phyloP scores from a whole-genome alignment of 2,797 vertebrate species.

The Otolemur crassicaudatus region DNA sequence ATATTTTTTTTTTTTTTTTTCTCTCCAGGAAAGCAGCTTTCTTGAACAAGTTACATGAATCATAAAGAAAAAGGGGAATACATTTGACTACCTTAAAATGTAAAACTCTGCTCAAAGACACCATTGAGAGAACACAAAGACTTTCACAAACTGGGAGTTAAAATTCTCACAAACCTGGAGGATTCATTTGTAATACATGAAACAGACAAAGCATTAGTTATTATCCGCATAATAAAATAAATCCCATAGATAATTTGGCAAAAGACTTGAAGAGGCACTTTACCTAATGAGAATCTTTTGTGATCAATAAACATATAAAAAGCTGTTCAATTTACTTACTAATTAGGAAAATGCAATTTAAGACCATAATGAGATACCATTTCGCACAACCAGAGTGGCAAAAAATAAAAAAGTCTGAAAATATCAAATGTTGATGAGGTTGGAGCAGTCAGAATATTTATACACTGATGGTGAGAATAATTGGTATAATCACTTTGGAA shows the following conservation, averaged over 20 bases:
- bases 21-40: not conserved
- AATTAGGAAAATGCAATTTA: conserved; percentile 46
- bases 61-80: not conserved
- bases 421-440: not conserved
- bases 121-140: not conserved
- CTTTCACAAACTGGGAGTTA: not conserved
- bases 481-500: not conserved
- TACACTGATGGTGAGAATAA: too few species aligned
- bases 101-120: not conserved
- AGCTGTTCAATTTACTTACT: conserved; percentile 31
- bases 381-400: not conserved
- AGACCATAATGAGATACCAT: conserved; percentile 28
- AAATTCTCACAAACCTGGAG: not conserved
- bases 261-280: not conserved
- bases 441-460: conserved; percentile 7
- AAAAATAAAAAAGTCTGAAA: conserved; percentile 34
- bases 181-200: not conserved
- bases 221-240: conserved; percentile 18
- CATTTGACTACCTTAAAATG: not conserved
- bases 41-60: not conserved
- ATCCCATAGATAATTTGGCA: not conserved
- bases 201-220: not conserved
- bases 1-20: not conserved
- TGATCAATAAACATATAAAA: conserved; percentile 33
- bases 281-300: not conserved